phyloP scores from a whole-genome alignment of 2,888 invertebrate genomes.

The Ophion obscuratus region DNA sequence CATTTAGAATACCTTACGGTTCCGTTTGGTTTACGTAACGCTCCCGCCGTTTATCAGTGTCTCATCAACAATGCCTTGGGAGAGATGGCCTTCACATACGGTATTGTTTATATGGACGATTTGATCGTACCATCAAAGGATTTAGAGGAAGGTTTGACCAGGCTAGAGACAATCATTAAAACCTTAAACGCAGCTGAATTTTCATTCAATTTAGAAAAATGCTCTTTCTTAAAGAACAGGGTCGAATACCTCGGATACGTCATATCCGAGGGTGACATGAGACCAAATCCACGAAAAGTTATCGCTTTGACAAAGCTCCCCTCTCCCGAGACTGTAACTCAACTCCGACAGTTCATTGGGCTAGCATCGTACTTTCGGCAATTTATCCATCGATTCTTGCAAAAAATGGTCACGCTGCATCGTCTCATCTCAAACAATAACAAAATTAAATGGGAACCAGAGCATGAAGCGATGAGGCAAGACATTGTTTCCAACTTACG shows the following conservation, averaged over 20 bases:
- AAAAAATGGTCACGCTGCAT: constrained; percentile 32
- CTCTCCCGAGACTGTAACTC: constrained; percentile 59
- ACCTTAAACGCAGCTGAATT: constrained; percentile 62
- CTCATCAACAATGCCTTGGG: too few relatives aligned
- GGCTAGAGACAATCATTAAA: constrained; percentile 58
- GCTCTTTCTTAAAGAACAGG: constrained; percentile 57
- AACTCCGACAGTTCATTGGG: constrained; percentile 69
- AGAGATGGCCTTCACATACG: not conserved
- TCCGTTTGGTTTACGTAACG: too few relatives aligned
- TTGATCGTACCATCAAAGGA: constrained; percentile 3
- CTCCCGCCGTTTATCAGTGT: too few relatives aligned
- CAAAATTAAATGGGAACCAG: constrained; percentile 50
- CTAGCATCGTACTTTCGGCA: constrained; percentile 70
- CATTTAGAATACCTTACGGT: not conserved
- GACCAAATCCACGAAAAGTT: constrained; percentile 61
- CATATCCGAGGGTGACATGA: constrained; percentile 37
- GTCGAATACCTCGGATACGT: constrained; percentile 63
- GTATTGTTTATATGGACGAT: constrained; percentile 17
- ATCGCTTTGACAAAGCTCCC: constrained; percentile 39
- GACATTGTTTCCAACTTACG: constrained; percentile 54
- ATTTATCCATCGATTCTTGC: constrained; percentile 62
- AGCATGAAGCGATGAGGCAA: constrained; percentile 51
- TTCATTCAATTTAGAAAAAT: constrained; percentile 63
- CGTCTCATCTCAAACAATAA: constrained; percentile 58
- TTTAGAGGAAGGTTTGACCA: constrained; percentile 57